Conservation (phyloP, 35 echinoderm and acorn worm species). For the Strongylocentrotus purpuratus region DNA sequence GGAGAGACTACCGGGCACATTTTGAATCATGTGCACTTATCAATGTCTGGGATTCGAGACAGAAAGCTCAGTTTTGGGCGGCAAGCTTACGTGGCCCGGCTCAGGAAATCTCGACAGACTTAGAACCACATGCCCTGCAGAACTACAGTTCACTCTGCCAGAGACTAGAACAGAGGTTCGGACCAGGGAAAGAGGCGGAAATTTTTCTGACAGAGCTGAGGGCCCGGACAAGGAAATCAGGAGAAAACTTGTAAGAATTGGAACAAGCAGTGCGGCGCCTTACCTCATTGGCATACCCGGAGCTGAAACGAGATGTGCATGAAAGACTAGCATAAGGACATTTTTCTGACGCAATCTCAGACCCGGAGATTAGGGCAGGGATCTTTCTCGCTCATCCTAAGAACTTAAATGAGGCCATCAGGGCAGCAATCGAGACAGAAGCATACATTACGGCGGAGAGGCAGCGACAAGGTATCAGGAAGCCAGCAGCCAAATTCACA, state of each 20-base stretch:
- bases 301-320: background rate
- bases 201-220: slow-evolving; percentile 8
- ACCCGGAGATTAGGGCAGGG: slow-evolving; percentile 21
- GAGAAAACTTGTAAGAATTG: slow-evolving; percentile 43
- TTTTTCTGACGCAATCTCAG: slow-evolving; percentile 22
- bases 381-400: slow-evolving; percentile 30
- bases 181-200: slow-evolving; percentile 35
- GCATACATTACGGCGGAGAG: slow-evolving; percentile 8
- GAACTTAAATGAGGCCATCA: slow-evolving; percentile 45
- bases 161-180: slow-evolving; percentile 42
- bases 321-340: slow-evolving; percentile 42
- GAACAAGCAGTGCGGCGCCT: slow-evolving; percentile 14
- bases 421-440: slow-evolving; percentile 37
- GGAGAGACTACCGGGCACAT: slow-evolving; percentile 11
- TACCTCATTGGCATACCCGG: slow-evolving; percentile 19
- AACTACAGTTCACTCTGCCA: background rate
- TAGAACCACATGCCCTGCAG: background rate
- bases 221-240: background rate
- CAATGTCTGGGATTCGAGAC: background rate
- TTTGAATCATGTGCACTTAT: slow-evolving; percentile 36
- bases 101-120: background rate
- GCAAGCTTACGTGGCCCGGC: slow-evolving; percentile 7
- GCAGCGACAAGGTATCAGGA: slow-evolving; percentile 9
- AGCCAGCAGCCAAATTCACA: background rate
- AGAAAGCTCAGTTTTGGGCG: slow-evolving; percentile 21